Evolutionary conservation across 2,113 vertebrate species (phyloP), one percentile per base, ranked within the genome.

Genomic region (Cranoglanis bouderius): DNA sequence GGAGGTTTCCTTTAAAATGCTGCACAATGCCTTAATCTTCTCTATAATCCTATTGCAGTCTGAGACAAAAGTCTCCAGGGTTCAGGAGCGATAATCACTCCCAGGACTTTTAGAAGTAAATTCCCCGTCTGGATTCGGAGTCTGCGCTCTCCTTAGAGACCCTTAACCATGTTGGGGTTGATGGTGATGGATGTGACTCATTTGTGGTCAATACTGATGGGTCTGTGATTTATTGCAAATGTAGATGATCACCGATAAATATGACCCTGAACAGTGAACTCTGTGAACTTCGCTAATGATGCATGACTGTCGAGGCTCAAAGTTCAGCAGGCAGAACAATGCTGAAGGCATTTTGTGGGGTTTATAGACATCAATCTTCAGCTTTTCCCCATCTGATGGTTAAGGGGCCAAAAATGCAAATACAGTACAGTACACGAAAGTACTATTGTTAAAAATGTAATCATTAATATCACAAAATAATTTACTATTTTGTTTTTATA

Each of bases 31-130:
- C 7, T 81, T 55, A 32, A 81, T 88, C 84, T 26, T 72, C 65
- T 49, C 63, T 78, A 51, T 90, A 84, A 89, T 90, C 89, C 89
- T 87, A 49, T 77, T 82, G 24, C 82, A 65, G 85, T 49, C 77
- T 72, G 59, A 82, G 65, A 88, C 57, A 19, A 55, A 82, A 6
- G 59, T 84, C 90, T 80, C 85, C 14, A 55, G 89, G 89, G 85
- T 87, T 55, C 65, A 57, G 75, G 61, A 43, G 49, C 43, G 72
- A 74, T 82, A 90, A 87, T 89, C 81, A 85, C 81, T 80, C 72
- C 14, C 21, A 49, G 21, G 80, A 77, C 43, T 19, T 43, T 88
- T 38, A 24, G 35, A 2, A 0, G n/a, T 5, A 70, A 72, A 85
- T 21, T 24, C 84, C 70, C 7, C 8, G 53, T 77, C n/a, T 75